A percentile compares a stretch with the other conserved stretches of the same genome.
phyloP scores from a whole-genome alignment of 2,113 vertebrate genomes.

The Thymallus thymallus region DNA sequence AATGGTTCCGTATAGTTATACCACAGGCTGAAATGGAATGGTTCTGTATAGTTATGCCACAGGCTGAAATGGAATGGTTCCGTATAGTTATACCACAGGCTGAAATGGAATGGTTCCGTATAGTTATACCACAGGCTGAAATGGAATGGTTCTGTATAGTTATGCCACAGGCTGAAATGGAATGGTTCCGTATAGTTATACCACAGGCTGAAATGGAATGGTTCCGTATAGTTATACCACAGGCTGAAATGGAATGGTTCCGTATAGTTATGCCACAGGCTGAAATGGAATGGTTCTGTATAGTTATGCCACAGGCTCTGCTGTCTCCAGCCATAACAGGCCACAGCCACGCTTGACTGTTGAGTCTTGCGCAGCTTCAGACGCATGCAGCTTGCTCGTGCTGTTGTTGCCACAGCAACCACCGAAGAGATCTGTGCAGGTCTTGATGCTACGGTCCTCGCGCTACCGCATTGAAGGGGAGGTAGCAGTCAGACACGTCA shows the following conservation, averaged over 20 bases:
- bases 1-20: neutral
- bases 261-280: neutral
- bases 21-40: neutral
- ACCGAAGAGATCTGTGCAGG: slow-evolving; percentile 42
- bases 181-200: neutral
- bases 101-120: neutral
- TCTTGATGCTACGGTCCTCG: slow-evolving; percentile 47
- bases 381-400: neutral
- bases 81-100: neutral
- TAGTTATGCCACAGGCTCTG: neutral
- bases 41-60: neutral
- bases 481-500: slow-evolving; percentile 40
- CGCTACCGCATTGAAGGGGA: slow-evolving; percentile 61
- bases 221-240: neutral
- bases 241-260: neutral
- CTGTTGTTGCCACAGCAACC: slow-evolving; percentile 71
- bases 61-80: neutral
- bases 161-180: neutral
- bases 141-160: too few relatives aligned
- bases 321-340: neutral
- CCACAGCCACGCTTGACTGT: neutral
- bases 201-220: neutral
- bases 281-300: neutral
- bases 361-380: neutral
- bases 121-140: neutral